Base-by-base conservation (phyloP, 2,113 vertebrate genomes). In the Chamaea fasciata region DNA sequence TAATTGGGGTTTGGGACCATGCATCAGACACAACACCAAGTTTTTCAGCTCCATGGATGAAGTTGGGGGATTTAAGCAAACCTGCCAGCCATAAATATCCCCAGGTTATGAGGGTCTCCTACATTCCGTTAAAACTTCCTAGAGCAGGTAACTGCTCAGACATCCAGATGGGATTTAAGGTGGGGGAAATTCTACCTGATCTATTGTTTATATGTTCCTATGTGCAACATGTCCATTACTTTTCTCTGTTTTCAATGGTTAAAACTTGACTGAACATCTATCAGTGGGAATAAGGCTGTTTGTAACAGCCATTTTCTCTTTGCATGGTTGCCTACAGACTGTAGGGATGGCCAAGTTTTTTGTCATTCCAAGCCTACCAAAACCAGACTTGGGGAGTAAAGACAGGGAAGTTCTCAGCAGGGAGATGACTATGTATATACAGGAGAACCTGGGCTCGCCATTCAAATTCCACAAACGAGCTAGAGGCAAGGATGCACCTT, bases 381-480 rank as follows among this genome's bases (percentile, higher is more conserved):
- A 93, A 33, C 10, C 47, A 59, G 57, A 22, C 18, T 10, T 8
- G 44, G 8, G 4, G 21, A 82, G 16, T 50, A 7, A 42, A 57
- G 7, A 12, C 16, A 24, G 21, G 15, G 7, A 73, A 60, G 7
- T 46, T 76, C 41, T 44, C 46, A 33, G 8, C 39, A 44, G 30
- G 21, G 35, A n/a, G 8, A 31, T 55, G 33, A 30, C 39, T 41
- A 7, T 9, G 12, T 21, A 30, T 10, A 5, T 24, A 28, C 16
- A 49, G 46, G 11, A 31, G 35, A 24, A 35, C 7, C 28, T n/a
- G 41, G 24, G 42, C 47, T 87, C 33, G 6, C 21, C 15, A 1
- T 47, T 35, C 24, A 13, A 62, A 49, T 15, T 46, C n/a, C 35
- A n/a, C 4, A 6, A n/a, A 17, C 0, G 2, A 56, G 44, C 47